These are phyloP conservation scores for Falco berigora DNA, from an alignment of 2,797 vertebrate genomes.

Conservation along the genomic window DNA sequence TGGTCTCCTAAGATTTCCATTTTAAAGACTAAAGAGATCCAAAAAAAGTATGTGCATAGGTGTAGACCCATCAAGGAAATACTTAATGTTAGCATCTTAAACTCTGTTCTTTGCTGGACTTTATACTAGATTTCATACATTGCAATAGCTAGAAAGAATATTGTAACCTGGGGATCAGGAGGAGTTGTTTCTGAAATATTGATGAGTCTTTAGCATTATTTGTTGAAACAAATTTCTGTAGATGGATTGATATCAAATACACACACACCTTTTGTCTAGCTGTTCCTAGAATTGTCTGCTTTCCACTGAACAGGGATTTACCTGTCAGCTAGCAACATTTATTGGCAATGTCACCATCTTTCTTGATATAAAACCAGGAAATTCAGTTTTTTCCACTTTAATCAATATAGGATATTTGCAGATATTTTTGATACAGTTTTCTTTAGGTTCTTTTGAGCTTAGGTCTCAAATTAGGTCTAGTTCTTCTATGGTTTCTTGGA, in stretches of 20 bases:
- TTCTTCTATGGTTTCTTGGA: not conserved
- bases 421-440: not conserved
- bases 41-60: not conserved
- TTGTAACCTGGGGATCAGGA: not conserved
- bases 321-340: not conserved
- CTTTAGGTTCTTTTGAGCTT: not conserved
- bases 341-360: not conserved
- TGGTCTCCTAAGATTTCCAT: not conserved
- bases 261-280: not conserved
- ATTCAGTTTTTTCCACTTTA: not conserved
- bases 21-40: not conserved
- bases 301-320: not conserved
- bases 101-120: not conserved
- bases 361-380: not conserved
- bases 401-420: not conserved
- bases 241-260: not conserved
- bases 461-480: not conserved
- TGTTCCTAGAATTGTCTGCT: not conserved
- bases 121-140: not conserved
- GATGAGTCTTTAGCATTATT: not conserved
- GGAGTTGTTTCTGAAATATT: not conserved
- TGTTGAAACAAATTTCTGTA: not conserved
- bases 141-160: not conserved
- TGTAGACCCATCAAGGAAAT: not conserved
- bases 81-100: not conserved